Conservation (phyloP, 1,140 invertebrate genomes). For the Achroia grisella region DNA sequence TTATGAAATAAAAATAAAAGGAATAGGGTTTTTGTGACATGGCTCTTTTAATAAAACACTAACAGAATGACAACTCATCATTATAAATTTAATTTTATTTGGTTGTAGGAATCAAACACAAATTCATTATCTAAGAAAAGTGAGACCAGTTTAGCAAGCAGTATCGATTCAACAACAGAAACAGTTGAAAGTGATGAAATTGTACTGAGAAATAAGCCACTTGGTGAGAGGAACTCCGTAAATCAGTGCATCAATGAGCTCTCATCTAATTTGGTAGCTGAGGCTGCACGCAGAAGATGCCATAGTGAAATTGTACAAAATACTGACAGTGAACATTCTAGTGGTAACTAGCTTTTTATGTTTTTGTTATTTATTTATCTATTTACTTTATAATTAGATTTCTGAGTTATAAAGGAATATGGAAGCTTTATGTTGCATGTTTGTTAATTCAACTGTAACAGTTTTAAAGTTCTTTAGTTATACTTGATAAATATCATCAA, state of each 20-base stretch:
- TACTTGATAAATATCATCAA: no score
- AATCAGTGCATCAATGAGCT: slow-evolving; percentile 80
- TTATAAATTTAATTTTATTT: neutral
- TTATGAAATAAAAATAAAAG: neutral
- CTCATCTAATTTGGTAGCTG: slow-evolving; percentile 73
- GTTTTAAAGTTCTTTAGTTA: no score
- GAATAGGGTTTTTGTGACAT: neutral
- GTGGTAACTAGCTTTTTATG: slow-evolving; percentile 26
- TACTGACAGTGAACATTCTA: slow-evolving; percentile 45
- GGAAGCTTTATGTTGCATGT: no score
- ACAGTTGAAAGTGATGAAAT: slow-evolving; percentile 54
- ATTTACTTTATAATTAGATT: no score
- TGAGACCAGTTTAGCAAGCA: slow-evolving; percentile 37
- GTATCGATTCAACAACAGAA: slow-evolving; percentile 46
- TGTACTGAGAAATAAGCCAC: slow-evolving; percentile 51
- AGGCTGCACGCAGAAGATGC: slow-evolving; percentile 55
- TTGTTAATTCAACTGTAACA: no score
- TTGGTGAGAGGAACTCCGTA: slow-evolving; percentile 70
- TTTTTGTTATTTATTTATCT: neutral
- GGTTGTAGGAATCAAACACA: slow-evolving; percentile 41
- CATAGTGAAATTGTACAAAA: slow-evolving; percentile 65
- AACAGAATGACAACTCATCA: no score
- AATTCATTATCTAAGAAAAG: slow-evolving; percentile 56
- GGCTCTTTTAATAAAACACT: no score
- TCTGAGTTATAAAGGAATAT: no score